These are phyloP conservation scores for Cirrhinus mrigala DNA, from an alignment of 2,797 vertebrate genomes.

Conservation along the genomic window DNA sequence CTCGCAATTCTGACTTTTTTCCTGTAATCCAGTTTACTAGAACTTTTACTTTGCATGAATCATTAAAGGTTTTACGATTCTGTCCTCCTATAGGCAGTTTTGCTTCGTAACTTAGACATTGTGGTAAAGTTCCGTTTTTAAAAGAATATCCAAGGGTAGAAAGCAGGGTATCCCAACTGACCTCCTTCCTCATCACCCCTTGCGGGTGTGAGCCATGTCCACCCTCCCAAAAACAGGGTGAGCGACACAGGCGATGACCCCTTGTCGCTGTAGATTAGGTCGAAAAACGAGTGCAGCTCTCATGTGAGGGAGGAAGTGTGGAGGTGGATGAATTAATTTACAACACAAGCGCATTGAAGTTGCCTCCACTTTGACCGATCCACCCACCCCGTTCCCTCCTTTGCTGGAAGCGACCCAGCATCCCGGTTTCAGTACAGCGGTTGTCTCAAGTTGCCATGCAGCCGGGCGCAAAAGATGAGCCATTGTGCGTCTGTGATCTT, in stretches of 20 bases:
- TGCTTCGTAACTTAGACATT: neutral
- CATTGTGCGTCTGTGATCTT: constrained; percentile 33
- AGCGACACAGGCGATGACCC: constrained; percentile 27
- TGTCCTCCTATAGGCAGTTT: neutral
- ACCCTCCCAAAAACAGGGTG: constrained; percentile 9
- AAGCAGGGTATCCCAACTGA: neutral
- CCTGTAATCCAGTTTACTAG: neutral
- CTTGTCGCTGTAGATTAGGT: constrained; percentile 31
- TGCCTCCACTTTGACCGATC: constrained; percentile 42
- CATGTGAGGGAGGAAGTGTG: constrained; percentile 42
- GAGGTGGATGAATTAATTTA: constrained; percentile 51
- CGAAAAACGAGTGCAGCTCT: constrained; percentile 25
- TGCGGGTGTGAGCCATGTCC: neutral
- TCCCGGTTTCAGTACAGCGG: constrained; percentile 17
- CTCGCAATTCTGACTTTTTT: no score
- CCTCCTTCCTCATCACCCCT: constrained; percentile 6
- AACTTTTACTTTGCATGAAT: neutral
- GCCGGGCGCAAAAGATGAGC: constrained; percentile 18
- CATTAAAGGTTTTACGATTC: neutral
- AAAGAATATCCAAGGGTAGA: constrained; percentile 7
- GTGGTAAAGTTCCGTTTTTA: neutral
- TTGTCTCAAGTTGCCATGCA: constrained; percentile 50
- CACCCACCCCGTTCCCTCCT: constrained; percentile 42
- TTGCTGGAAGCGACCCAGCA: constrained; percentile 36
- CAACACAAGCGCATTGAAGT: constrained; percentile 49